Evolutionary conservation across 2,888 invertebrate species (phyloP).

Genomic region (Dynastes grantii): DNA sequence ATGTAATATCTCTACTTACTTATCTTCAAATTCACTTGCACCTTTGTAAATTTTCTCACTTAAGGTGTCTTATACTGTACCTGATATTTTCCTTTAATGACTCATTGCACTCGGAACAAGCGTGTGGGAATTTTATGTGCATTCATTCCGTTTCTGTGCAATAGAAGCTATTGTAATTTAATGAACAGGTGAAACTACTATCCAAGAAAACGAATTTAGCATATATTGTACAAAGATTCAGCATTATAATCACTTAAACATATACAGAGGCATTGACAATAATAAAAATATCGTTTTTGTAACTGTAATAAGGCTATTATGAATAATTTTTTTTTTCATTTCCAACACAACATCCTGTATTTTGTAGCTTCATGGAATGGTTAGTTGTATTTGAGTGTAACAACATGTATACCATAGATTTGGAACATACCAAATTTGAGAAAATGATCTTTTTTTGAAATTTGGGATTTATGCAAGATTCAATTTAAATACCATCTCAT

Average conservation of each 20-base stretch:
- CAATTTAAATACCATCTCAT: too few relatives aligned
- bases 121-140: not conserved
- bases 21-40: too few relatives aligned
- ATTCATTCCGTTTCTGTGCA: not conserved
- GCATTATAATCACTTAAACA: not conserved
- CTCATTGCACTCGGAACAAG: not conserved
- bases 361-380: not conserved
- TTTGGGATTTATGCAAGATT: not conserved
- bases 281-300: not conserved
- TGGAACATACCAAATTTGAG: not conserved
- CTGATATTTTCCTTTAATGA: conserved; percentile 14
- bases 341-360: not conserved
- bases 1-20: too few relatives aligned
- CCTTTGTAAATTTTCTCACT: too few relatives aligned
- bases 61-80: not conserved
- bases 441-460: not conserved
- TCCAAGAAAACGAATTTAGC: not conserved
- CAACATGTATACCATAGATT: not conserved
- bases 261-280: not conserved
- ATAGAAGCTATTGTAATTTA: not conserved
- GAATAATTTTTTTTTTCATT: too few relatives aligned
- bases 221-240: not conserved
- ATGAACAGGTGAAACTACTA: not conserved
- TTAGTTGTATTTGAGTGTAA: not conserved
- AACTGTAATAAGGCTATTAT: too few relatives aligned